These are phyloP conservation scores for Limosa lapponica DNA, from an alignment of 2,797 vertebrate species.

Conservation along the genomic window DNA sequence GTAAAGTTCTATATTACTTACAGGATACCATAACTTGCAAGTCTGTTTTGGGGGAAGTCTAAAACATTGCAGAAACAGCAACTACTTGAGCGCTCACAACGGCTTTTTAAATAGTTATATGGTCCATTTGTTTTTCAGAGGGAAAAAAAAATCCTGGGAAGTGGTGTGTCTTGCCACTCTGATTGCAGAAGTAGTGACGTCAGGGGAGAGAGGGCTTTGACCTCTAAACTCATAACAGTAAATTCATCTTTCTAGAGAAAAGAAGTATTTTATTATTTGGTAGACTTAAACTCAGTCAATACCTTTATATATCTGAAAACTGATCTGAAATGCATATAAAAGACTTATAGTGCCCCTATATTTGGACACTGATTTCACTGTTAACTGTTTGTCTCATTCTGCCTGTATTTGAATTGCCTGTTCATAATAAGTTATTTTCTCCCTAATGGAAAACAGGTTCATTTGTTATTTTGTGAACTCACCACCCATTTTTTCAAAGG, in stretches of 20 bases:
- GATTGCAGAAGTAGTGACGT: not conserved
- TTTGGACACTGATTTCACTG: not conserved
- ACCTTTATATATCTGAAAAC: not conserved
- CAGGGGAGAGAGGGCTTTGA: not conserved
- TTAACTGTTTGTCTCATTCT: not conserved
- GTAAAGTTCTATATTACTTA: not conserved
- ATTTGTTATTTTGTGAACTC: not conserved
- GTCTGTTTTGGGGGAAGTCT: not conserved
- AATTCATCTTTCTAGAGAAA: not conserved
- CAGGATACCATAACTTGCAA: not conserved
- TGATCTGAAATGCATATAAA: not conserved
- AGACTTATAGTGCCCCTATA: not conserved
- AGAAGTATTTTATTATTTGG: not conserved
- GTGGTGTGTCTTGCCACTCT: not conserved
- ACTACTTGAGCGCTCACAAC: not conserved
- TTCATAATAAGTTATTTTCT: not conserved
- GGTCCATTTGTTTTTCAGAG: not conserved
- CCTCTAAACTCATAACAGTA: not conserved
- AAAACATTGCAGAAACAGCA: not conserved
- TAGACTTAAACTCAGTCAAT: not conserved
- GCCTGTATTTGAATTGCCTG: not conserved
- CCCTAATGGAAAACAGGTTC: not conserved
- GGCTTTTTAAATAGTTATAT: not conserved
- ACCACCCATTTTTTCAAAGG: not conserved
- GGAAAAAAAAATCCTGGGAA: not conserved